Evolutionary conservation across 2,888 invertebrate genomes (phyloP), one percentile per base, ranked within the genome.

Genomic region (Tachina grossa): DNA sequence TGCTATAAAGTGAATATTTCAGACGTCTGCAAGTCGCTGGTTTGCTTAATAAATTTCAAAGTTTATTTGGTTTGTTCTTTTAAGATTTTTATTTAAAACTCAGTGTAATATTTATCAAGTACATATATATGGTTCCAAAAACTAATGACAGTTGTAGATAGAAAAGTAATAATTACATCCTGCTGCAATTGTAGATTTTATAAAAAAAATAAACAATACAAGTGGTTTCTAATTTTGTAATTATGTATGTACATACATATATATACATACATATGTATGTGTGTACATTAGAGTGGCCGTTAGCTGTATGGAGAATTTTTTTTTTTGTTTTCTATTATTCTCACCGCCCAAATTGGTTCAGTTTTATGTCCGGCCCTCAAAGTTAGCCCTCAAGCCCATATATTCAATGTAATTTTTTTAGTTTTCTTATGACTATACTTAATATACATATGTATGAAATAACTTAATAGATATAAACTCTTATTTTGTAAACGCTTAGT

Each of bases 1-100:
- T 31, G 31, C 31, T 31, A 9, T 10, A 59, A 72, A 22, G 10
- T 66, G 13, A 41, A 11, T 11, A 39, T 2, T 51, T 16, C 19
- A 47, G 75, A 55, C 81, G 81, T 63, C 75, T 55, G 11, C 14
- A 69, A 55, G 81, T 69, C 75, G 53, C 47, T 61, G 13, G n/a
- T 13, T 39, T 14, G 3, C 47, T n/a, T 43, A 55, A 78, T 68
- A 81, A 69, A 75, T 69, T 75, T 66, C 2, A 55, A 19, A 57
- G 22, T 65, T 65, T 80, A 65, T 65, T 31, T 47, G 49, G 10
- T 80, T 65, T 16, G 5, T 2, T 31, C 31, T 39, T 51, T 43
- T 19, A 51, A 16, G 5, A 9, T 22, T 41, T 53, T 61, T 31
- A 43, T 63, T 45, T 19, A 13, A 41, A 43, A 39, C 63, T 43